Conservation (phyloP, 1,140 invertebrate species). For the Eufriesea mexicana region DNA sequence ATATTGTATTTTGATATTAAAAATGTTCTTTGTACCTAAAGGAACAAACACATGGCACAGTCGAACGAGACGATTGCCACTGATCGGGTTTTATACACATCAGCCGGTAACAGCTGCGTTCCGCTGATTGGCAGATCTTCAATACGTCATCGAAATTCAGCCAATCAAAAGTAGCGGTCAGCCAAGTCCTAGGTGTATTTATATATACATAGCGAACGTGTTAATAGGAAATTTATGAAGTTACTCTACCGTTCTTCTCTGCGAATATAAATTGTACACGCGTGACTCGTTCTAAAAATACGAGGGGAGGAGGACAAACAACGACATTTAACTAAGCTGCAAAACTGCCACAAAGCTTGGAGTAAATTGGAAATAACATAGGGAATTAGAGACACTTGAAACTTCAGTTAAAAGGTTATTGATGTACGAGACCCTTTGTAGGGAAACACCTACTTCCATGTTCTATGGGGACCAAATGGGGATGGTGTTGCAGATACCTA, state of each 20-base stretch:
- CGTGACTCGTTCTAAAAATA: background rate
- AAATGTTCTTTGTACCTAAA: too few relatives aligned
- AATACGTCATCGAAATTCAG: too few relatives aligned
- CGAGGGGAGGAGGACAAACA: background rate
- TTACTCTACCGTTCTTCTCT: background rate
- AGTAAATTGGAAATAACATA: conserved; percentile 22
- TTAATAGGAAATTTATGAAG: too few relatives aligned
- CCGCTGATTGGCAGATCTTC: too few relatives aligned
- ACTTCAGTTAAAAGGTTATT: conserved; percentile 24
- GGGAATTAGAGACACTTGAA: conserved; percentile 16
- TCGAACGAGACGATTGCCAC: too few relatives aligned
- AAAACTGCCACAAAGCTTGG: background rate
- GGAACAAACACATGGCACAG: too few relatives aligned
- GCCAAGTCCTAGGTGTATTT: too few relatives aligned
- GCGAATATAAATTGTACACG: background rate
- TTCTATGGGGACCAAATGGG: background rate
- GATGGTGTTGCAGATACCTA: background rate
- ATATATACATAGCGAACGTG: too few relatives aligned
- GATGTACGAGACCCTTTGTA: conserved; percentile 20
- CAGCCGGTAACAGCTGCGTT: too few relatives aligned
- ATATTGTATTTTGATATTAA: too few relatives aligned
- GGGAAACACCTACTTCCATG: conserved; percentile 4
- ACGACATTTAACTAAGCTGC: background rate
- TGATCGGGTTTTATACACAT: too few relatives aligned
- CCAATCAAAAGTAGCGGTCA: too few relatives aligned